Conservation (phyloP, 2,797 vertebrate species). For the Pantherophis vulpinus region DNA sequence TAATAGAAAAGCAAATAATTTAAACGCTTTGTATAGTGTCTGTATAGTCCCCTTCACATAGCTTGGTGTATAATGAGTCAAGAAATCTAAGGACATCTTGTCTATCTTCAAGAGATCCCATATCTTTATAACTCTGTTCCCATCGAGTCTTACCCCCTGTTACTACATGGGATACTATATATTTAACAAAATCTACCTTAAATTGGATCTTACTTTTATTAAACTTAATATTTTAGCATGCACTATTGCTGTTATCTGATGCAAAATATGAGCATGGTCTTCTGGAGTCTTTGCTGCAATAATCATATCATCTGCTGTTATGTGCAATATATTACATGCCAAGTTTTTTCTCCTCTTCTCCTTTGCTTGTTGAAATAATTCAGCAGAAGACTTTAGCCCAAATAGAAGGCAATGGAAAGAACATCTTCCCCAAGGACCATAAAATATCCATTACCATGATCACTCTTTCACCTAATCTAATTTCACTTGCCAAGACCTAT, state of each 20-base stretch:
- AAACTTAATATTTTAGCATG: not conserved
- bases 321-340: not conserved
- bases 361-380: not conserved
- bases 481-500: not conserved
- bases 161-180: not conserved
- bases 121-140: not conserved
- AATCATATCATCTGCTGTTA: not conserved
- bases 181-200: not conserved
- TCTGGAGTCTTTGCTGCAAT: not conserved
- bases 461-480: not conserved
- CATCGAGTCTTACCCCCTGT: not conserved
- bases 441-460: not conserved
- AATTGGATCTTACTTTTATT: not conserved
- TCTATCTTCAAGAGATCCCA: not conserved
- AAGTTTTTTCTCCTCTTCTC: not conserved
- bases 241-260: not conserved
- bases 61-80: not conserved
- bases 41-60: not conserved
- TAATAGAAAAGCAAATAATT: not conserved
- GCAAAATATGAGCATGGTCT: not conserved
- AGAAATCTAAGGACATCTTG: not conserved
- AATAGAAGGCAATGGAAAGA: not conserved
- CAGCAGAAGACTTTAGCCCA: not conserved
- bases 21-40: not conserved
- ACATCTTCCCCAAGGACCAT: not conserved